Percentiles rank a stretch among this genome's conserved stretches.
Evolutionary conservation across 2,113 vertebrate genomes (phyloP).

Genomic region (Piprites chloris): DNA sequence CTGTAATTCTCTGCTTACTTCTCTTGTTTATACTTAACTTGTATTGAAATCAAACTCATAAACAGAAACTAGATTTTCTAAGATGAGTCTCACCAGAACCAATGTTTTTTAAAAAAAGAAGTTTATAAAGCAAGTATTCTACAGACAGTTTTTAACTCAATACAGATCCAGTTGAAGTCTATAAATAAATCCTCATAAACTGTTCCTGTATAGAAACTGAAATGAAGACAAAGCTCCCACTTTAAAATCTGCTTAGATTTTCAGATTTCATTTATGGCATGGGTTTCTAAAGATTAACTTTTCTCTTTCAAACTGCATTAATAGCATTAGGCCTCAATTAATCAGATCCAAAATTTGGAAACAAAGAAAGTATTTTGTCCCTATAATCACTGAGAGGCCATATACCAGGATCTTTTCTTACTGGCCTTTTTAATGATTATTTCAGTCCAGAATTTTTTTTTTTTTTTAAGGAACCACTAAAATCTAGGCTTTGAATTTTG

Average conservation of each 20-base stretch:
- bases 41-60: neutral
- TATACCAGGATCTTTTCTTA: conserved; percentile 55
- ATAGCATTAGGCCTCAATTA: conserved; percentile 67
- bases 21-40: neutral
- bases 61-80: neutral
- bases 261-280: conserved; percentile 40
- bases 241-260: conserved; percentile 50
- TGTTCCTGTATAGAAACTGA: conserved; percentile 3
- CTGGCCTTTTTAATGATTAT: conserved; percentile 50
- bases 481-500: conserved; percentile 75
- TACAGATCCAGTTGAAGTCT: neutral
- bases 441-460: conserved; percentile 34
- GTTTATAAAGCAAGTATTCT: neutral
- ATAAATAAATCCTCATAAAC: neutral
- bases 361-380: conserved; percentile 64
- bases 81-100: neutral
- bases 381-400: conserved; percentile 60
- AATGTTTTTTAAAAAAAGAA: neutral
- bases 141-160: neutral
- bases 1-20: neutral
- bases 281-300: conserved; percentile 59
- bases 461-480: conserved; percentile 41
- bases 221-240: conserved; percentile 17
- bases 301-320: conserved; percentile 62
- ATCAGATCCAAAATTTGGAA: conserved; percentile 68